Evolutionary conservation across 2,888 invertebrate species (phyloP).

Genomic region (Rosalia funebris): DNA sequence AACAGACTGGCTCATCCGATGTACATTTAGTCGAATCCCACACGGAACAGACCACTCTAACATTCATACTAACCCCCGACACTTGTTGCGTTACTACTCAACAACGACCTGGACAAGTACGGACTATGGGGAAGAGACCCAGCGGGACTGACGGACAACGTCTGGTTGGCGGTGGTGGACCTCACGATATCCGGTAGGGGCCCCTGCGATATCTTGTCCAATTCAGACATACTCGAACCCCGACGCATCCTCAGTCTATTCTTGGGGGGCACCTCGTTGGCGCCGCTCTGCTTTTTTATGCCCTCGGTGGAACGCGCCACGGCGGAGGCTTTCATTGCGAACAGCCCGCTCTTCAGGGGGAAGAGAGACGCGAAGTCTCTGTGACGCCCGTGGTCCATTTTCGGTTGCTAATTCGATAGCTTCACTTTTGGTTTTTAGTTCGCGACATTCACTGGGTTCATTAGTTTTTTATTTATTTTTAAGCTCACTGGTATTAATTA

Average conservation of each 20-base stretch:
- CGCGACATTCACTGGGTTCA: background rate
- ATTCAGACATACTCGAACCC: slow-evolving; percentile 78
- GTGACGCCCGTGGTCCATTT: slow-evolving; percentile 53
- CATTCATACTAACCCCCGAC: slow-evolving; percentile 52
- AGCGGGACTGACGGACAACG: slow-evolving; percentile 60
- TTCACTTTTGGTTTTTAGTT: background rate
- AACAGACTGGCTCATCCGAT: slow-evolving; percentile 14
- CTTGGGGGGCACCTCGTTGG: slow-evolving; percentile 45
- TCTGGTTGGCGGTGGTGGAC: slow-evolving; percentile 64
- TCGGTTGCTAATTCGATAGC: background rate
- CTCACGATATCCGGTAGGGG: slow-evolving; percentile 65
- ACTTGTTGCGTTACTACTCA: slow-evolving; percentile 55
- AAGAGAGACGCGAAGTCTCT: slow-evolving; percentile 71
- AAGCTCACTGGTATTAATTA: too few relatives aligned
- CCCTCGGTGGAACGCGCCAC: slow-evolving; percentile 54
- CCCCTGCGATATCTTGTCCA: slow-evolving; percentile 69
- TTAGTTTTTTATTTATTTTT: too few relatives aligned
- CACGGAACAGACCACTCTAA: too few relatives aligned
- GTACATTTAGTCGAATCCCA: too few relatives aligned
- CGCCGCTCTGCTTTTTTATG: slow-evolving; percentile 50
- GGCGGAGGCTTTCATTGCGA: slow-evolving; percentile 67
- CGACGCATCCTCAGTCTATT: slow-evolving; percentile 70
- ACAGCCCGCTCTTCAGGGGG: slow-evolving; percentile 68
- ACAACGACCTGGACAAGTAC: slow-evolving; percentile 64
- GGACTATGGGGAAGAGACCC: slow-evolving; percentile 67